These are phyloP conservation scores for Noctua pronuba DNA, from an alignment of 2,888 invertebrate genomes.

Conservation along the genomic window DNA sequence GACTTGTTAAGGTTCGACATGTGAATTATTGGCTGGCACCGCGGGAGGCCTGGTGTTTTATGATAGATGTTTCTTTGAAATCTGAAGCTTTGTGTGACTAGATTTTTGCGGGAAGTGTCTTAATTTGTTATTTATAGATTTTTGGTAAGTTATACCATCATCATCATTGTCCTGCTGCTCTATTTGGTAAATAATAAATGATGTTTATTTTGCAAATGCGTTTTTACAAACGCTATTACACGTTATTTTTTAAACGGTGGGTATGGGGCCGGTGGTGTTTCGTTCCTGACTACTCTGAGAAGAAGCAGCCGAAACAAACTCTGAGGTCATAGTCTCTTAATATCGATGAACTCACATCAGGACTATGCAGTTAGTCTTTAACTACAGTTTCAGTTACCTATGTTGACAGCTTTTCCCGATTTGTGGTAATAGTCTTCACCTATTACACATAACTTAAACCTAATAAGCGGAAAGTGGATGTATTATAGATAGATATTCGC, in stretches of 20 bases:
- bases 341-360: no score
- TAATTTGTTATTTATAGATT: neutral
- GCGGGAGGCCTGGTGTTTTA: conserved; percentile 45
- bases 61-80: conserved; percentile 34
- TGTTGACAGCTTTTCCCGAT: neutral
- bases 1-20: conserved; percentile 38
- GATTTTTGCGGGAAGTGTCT: conserved; percentile 7
- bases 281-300: no score
- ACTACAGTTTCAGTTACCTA: neutral
- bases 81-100: conserved; percentile 13
- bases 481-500: neutral
- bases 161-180: no score
- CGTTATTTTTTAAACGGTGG: no score
- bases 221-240: no score
- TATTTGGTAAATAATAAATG: no score
- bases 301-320: no score
- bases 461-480: neutral
- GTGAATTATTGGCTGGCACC: conserved; percentile 55
- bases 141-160: neutral
- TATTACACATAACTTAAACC: neutral
- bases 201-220: no score
- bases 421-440: neutral
- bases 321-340: no score
- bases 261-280: no score
- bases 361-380: neutral